These are phyloP conservation scores for Pasiphila rectangulata DNA, from an alignment of 2,888 invertebrate species.

Conservation along the genomic window DNA sequence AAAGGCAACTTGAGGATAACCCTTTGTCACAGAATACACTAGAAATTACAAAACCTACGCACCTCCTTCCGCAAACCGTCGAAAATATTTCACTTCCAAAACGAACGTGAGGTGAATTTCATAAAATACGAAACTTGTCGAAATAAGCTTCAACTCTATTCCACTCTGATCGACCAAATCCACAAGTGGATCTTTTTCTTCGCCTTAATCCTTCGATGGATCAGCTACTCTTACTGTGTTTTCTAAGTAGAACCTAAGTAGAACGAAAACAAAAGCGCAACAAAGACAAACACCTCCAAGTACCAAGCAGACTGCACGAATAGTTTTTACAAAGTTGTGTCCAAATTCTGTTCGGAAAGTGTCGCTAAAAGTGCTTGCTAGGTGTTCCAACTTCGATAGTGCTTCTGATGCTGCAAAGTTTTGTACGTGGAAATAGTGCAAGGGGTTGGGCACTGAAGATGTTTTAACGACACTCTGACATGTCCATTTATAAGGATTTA, in stretches of 20 bases:
- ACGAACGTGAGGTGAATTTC: too few species aligned
- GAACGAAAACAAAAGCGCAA: neutral
- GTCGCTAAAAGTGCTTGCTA: slow-evolving; percentile 1
- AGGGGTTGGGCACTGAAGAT: too few species aligned
- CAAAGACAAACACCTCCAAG: neutral
- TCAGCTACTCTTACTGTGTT: neutral
- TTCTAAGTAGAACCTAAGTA: neutral
- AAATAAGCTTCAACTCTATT: neutral
- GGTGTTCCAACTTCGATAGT: slow-evolving; percentile 14
- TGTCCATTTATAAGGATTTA: too few species aligned
- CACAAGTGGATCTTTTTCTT: too few species aligned
- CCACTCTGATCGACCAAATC: too few species aligned
- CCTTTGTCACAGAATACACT: too few species aligned
- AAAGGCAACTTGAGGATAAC: too few species aligned
- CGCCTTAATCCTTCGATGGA: too few species aligned
- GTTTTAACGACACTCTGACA: neutral
- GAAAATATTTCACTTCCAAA: too few species aligned
- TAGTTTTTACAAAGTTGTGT: slow-evolving; percentile 3
- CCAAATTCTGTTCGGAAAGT: slow-evolving; percentile 1
- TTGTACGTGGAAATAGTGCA: slow-evolving; percentile 6
- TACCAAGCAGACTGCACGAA: neutral
- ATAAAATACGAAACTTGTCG: too few species aligned
- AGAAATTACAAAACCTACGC: too few species aligned
- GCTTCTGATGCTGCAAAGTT: slow-evolving; percentile 9
- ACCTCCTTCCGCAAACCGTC: too few species aligned